Evolutionary conservation across 1,140 invertebrate species (phyloP).

Genomic region (Lepidurus couesii): DNA sequence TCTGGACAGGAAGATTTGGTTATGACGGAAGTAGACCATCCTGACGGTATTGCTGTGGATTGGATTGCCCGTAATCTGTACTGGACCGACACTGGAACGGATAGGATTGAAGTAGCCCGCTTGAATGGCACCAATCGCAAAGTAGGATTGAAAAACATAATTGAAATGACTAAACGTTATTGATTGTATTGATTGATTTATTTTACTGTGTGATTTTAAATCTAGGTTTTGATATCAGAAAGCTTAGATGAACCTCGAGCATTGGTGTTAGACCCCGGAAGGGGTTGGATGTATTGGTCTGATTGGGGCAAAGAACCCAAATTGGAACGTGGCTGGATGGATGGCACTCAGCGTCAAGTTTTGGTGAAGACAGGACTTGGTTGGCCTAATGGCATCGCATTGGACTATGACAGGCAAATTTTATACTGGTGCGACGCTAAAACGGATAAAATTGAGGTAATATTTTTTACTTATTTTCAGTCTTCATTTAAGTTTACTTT

Average conservation of each 20-base stretch:
- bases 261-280: conserved; percentile 69
- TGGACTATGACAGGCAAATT: conserved; percentile 73
- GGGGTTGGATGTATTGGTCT: conserved; percentile 81
- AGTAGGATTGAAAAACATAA: conserved; percentile 43
- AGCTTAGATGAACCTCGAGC: conserved; percentile 67
- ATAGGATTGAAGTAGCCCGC: conserved; percentile 80
- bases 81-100: conserved; percentile 83
- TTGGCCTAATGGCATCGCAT: conserved; percentile 92
- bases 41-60: conserved; percentile 83
- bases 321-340: conserved; percentile 74
- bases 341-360: conserved; percentile 69
- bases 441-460: conserved; percentile 81
- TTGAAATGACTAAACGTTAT: not conserved
- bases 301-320: conserved; percentile 90
- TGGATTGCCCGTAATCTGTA: conserved; percentile 86
- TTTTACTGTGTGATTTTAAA: conserved; percentile 31
- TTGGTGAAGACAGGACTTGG: conserved; percentile 74
- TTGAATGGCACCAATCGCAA: conserved; percentile 72
- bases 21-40: conserved; percentile 66
- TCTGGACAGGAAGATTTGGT: conserved; percentile 69
- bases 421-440: conserved; percentile 95
- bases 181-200: not conserved
- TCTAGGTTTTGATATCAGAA: conserved; percentile 43
- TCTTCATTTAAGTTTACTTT: conserved; percentile 22
- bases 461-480: not conserved